Evolutionary conservation across 2,113 vertebrate species (phyloP), one percentile per base, ranked within the genome.

Genomic region (Panurus biarmicus): DNA sequence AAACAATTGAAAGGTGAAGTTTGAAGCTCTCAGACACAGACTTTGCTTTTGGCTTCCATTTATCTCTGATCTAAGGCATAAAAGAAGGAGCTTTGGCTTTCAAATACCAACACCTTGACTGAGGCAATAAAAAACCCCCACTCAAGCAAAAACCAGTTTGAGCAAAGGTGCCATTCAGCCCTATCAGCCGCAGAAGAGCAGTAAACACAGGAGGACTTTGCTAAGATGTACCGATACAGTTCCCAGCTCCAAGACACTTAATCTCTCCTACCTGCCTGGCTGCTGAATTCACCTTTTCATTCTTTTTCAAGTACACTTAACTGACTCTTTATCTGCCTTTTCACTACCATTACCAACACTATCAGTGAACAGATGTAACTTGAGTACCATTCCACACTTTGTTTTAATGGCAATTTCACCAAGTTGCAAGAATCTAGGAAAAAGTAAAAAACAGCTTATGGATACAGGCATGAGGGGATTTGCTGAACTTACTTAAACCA

Each of bases 101-200:
- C 57, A 64, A 85, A 44, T 8, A 47, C 4, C 35, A 81, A 26
- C 44, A 64, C 19, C 18, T 67, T 50, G 47, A 71, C 28, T 3
- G 35, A 78, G 6, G 10, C 35, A 62, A 61, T 5, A 35, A 73
- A 69, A 29, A 14, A 50, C 22, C 3, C 1, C 1, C 11, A 24
- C 7, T 20, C 7, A 17, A 65, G 19, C 50, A 25, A 28, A 84
- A 91, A 84, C 4, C 74, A 33, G 85, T 19, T 24, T n/a, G 70
- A 74, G 47, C 25, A 60, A 60, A 79, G 6, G 10, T 23, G 22
- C 14, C 45, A 4, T 18, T 66, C 47, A 3, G 6, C 29, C 5
- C 0, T 19, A 38, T 25, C 42, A 58, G 10, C 50, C 25, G 22
- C 17, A 58, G 47, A 0, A 10, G 51, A 71, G 33, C 15, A 45